A percentile compares a stretch with the other conserved stretches of the same genome.
Evolutionary conservation across 2,113 vertebrate species (phyloP).

Genomic region (Lepisosteus oculatus): DNA sequence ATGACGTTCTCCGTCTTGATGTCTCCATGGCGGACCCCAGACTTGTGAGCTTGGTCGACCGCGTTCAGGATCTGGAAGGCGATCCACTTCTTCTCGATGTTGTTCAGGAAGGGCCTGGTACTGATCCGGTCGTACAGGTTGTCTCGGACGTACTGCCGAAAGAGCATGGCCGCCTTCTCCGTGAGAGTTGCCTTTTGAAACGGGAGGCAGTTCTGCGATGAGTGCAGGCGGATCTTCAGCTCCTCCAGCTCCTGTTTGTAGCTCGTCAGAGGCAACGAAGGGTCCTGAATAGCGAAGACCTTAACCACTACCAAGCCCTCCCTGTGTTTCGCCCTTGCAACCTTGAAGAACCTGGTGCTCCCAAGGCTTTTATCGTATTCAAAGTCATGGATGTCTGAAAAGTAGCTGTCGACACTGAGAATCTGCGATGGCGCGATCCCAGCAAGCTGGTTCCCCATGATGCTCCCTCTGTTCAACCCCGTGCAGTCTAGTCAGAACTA

Average conservation of each 20-base stretch:
- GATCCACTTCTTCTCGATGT: constrained; percentile 94
- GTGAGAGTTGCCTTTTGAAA: constrained; percentile 89
- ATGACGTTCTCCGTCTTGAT: constrained; percentile 98
- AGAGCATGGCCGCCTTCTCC: constrained; percentile 90
- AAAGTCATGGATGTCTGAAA: constrained; percentile 94
- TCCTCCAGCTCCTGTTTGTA: constrained; percentile 97
- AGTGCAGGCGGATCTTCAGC: constrained; percentile 87
- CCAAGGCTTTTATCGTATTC: constrained; percentile 95
- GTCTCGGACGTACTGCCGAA: constrained; percentile 92
- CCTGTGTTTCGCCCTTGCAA: constrained; percentile 89
- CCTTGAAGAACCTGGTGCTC: constrained; percentile 96
- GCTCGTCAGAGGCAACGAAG: constrained; percentile 86
- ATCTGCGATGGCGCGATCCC: constrained; percentile 97
- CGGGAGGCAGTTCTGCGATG: constrained; percentile 90
- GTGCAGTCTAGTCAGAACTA: not conserved
- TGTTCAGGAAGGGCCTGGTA: constrained; percentile 90
- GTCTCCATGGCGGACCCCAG: constrained; percentile 92
- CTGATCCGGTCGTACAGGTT: constrained; percentile 96
- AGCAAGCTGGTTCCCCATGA: constrained; percentile 95
- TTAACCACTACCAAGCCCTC: constrained; percentile 95
- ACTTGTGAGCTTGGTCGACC: constrained; percentile 90
- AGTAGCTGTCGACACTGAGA: constrained; percentile 96
- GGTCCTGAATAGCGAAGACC: constrained; percentile 97
- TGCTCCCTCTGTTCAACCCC: not conserved
- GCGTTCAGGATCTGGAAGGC: constrained; percentile 94